Base-by-base conservation (phyloP, 2,888 invertebrate species). In the Anthrax anthrax region DNA sequence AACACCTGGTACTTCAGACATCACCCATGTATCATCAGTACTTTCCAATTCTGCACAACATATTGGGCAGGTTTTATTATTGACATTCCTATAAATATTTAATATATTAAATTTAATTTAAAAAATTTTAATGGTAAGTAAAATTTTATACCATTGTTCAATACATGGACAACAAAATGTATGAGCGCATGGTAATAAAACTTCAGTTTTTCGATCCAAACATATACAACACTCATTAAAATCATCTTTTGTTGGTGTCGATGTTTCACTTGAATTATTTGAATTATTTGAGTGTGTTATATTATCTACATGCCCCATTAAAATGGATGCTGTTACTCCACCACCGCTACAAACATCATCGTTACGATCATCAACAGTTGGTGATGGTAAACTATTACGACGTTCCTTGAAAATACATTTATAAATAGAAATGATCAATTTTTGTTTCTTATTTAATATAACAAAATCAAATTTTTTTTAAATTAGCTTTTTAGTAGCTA, bases 151-250 rank as follows among this genome's bases (percentile, higher is more conserved):
- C 84, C 84, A 84, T 64, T 79, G 77, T 57, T 81, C 78, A 54
- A 83, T 81, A 60, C 84, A 84, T 43, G 73, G 72, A 49, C 75
- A 68, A 60, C 84, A 84, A 63, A 79, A 84, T 55, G 74, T 75
- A 60, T 84, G 84, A 2, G 78, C 70, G 62, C 84, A 84, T 3
- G 80, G 78, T 50, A 84, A 64, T 51, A 78, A 75, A 27, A 81
- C 72, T 60, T 81, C 80, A 1, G 79, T 77, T 57, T 74, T 74
- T 46, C 80, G 65, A 58, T 84, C 82, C 64, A 83, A 73, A 61
- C 84, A 84, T 56, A 84, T 82, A 57, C 78, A 78, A 57, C 83
- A 84, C 58, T 81, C 80, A 43, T 70, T 70, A 27, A 65, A 58
- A 47, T 32, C 29, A 4, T 32, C 29, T 23, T n/a, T n/a, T 27